A percentile compares a stretch with the other conserved stretches of the same genome.
Evolutionary conservation across 2,888 invertebrate species (phyloP).

Genomic region (Ornithoptera priamus): DNA sequence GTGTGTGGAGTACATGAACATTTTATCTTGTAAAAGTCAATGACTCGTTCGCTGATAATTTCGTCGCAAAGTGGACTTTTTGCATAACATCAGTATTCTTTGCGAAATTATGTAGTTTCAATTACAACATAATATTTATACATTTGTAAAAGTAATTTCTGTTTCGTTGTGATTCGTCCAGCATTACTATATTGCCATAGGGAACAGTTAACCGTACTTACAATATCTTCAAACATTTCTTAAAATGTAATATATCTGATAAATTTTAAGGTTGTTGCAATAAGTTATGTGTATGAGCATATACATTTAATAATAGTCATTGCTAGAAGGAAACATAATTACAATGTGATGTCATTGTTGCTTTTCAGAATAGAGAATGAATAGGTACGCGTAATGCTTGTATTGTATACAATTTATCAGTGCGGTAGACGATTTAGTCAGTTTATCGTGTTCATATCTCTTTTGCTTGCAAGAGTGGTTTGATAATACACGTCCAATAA

Average conservation of each 20-base stretch:
- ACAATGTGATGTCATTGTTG: slow-evolving; percentile 21
- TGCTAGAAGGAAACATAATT: neutral
- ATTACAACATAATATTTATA: neutral
- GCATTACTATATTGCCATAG: neutral
- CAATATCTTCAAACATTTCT: no score
- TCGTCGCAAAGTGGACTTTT: neutral
- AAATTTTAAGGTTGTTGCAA: neutral
- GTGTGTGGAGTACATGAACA: slow-evolving; percentile 32
- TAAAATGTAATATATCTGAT: neutral
- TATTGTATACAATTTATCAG: slow-evolving; percentile 18
- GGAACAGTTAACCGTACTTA: neutral
- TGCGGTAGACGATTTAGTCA: slow-evolving; percentile 36
- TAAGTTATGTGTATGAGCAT: neutral
- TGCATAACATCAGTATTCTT: slow-evolving; percentile 1
- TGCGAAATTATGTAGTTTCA: neutral
- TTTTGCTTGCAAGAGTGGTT: slow-evolving; percentile 40
- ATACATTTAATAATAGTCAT: neutral
- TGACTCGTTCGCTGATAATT: slow-evolving; percentile 35
- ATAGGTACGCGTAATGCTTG: slow-evolving; percentile 13
- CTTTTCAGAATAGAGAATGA: slow-evolving; percentile 9
- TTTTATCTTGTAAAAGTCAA: slow-evolving; percentile 42
- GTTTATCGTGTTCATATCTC: slow-evolving; percentile 58
- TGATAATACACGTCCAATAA: slow-evolving; percentile 50
- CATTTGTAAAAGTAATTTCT: neutral
- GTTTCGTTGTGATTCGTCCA: neutral